Evolutionary conservation across 2,113 vertebrate genomes (phyloP), one percentile per base, ranked within the genome.

Genomic region (Nycticorax nycticorax): DNA sequence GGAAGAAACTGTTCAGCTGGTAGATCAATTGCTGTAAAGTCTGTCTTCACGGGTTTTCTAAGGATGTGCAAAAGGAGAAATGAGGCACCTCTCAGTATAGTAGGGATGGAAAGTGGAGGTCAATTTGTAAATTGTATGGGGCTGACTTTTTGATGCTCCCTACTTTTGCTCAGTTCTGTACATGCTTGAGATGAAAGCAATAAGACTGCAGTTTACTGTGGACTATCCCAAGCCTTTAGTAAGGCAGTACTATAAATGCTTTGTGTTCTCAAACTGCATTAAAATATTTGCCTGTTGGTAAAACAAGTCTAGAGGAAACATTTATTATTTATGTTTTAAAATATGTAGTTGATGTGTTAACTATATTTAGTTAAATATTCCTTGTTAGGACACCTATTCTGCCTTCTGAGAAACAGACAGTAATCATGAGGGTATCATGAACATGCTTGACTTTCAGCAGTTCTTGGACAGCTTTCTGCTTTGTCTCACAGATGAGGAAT

Each of bases 381-480:
- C 67, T 95, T 92, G 60, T 37, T 92, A 98, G 98, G 97, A 98
- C 86, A 82, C 95, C 45, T 98, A 97, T 92, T 84, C 98, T 32
- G 98, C 97, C 57, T 98, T 98, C 97, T 96, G 82, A 66, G 92
- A 97, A 92, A 96, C 94, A 79, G 98, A 98, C 96, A 94, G 77
- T 9, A 97, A 98, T 76, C 85, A 76, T 55, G 97, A 98, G 2
- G 95, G 98, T n/a, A 47, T 97, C 43, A 53, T 98, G 35, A 95
- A 59, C 55, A 93, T 96, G 93, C 83, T 45, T 13, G 97, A 98
- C 79, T 96, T 99, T 15, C 92, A 37, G 56, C 55, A 41, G 3
- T 81, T 98, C 66, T 94, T 97, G 41, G 79, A 77, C 39, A 98
- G 80, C 47, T 90, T 98, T 59, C 89, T 96, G 41, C 88, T 98